Evolutionary conservation across 2,113 vertebrate genomes (phyloP).

Genomic region (Kryptolebias marmoratus): DNA sequence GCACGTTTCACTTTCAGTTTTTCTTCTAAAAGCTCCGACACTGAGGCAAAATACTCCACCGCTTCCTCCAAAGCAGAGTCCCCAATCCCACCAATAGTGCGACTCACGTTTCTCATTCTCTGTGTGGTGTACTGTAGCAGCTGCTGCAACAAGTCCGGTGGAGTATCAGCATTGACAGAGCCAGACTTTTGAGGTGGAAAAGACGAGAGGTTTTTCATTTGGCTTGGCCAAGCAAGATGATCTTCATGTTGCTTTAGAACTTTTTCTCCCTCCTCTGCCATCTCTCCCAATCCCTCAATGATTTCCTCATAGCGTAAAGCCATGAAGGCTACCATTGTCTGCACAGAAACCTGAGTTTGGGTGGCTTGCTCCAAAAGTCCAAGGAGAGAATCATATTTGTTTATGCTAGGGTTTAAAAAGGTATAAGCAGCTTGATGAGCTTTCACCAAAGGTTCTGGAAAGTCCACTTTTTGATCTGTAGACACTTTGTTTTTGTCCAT

Average conservation of each 20-base stretch:
- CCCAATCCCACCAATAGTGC: conserved; percentile 81
- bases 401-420: conserved; percentile 90
- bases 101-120: conserved; percentile 85
- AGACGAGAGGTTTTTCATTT: conserved; percentile 70
- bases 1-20: conserved; percentile 85
- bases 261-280: conserved; percentile 85
- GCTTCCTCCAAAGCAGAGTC: conserved; percentile 85
- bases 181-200: conserved; percentile 52
- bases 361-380: conserved; percentile 84
- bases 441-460: conserved; percentile 89
- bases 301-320: conserved; percentile 86
- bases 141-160: conserved; percentile 92
- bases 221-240: conserved; percentile 86
- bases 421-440: conserved; percentile 90
- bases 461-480: conserved; percentile 86
- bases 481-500: conserved; percentile 61
- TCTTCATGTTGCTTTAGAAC: conserved; percentile 85
- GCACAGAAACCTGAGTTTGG: conserved; percentile 87
- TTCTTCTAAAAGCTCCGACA: conserved; percentile 83
- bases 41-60: conserved; percentile 83
- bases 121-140: conserved; percentile 92
- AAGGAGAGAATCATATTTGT: conserved; percentile 88
- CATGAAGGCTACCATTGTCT: conserved; percentile 90
- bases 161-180: conserved; percentile 68
- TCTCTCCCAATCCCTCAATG: conserved; percentile 86